Base-by-base conservation (phyloP, 2,797 vertebrate genomes). In the Schizopygopsis malacanthus region DNA sequence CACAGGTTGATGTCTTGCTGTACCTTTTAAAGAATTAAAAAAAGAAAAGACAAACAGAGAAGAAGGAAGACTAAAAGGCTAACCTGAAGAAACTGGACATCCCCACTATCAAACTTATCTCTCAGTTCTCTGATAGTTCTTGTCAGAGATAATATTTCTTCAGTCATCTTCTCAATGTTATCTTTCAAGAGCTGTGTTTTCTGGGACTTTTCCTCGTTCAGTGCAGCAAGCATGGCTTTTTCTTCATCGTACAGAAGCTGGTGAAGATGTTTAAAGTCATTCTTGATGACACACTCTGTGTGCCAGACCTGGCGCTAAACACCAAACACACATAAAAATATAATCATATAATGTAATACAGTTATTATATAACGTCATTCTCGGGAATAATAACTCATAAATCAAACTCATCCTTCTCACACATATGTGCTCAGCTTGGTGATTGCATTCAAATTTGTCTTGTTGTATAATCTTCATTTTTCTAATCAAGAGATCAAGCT, bases 231-330 rank as follows among this genome's bases (percentile, higher is more conserved):
- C 28, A 85, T 59, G 56, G 72, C 25, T 82, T 3, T 9, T 18
- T 73, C 70, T 72, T 88, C 85, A 45, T 73, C 25, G 11, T 33
- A 4, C 11, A 88, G 22, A 80, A 86, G 86, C 79, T 84, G 54
- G 1, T 37, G 45, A 78, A 88, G 78, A 59, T 61, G 81, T 16
- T 47, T 59, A n/a, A 84, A 86, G 8, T 84, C 73, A 45, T 67
- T 37, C 8, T 37, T 82, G 37, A 84, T 84, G 37, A 72, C 39
- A 13, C 15, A n/a, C 45, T 10, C 11, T 67, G 81, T 79, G 45
- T 84, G 50, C 11, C 65, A 13, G 16, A 28, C 22, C 12, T 88
- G 87, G 52, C 73, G 15, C 87, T 88, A n/a, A 65, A 0, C 43
- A 45, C 16, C 10, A 81, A 63, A 18, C 16, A 50, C n/a, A 83